Conservation (phyloP, 1,140 invertebrate species). For the Idris sp. region DNA sequence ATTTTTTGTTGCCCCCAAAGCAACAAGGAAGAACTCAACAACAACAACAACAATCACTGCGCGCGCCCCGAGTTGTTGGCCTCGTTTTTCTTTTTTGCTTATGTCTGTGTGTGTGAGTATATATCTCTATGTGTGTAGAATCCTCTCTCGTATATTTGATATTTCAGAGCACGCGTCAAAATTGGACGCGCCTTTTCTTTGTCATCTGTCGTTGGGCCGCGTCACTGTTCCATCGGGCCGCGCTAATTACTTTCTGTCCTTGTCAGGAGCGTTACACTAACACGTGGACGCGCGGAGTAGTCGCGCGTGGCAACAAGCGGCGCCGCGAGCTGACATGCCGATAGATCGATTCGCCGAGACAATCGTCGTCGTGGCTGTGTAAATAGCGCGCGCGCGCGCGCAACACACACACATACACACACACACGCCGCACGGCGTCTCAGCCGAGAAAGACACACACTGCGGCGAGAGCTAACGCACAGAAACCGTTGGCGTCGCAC, state of each 20-base stretch:
- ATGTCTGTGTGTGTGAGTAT: no score
- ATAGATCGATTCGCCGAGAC: constrained; percentile 53
- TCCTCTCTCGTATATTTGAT: no score
- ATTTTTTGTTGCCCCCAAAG: no score
- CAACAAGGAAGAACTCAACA: no score
- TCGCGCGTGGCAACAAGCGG: constrained; percentile 55
- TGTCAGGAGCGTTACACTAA: constrained; percentile 34
- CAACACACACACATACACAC: no score
- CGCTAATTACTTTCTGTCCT: constrained; percentile 16
- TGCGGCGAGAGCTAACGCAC: constrained; percentile 10
- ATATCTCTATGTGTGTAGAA: no score
- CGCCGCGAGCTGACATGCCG: constrained; percentile 53
- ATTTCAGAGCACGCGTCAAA: no score
- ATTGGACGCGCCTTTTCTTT: constrained; percentile 49
- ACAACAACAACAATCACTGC: no score
- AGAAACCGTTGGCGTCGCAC: constrained; percentile 14
- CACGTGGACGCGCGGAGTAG: constrained; percentile 47
- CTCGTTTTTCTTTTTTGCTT: no score
- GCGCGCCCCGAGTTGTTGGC: no score
- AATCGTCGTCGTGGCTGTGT: constrained; percentile 43
- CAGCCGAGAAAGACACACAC: no score
- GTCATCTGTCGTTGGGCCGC: constrained; percentile 23
- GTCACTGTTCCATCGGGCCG: not conserved
- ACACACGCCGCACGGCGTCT: no score
- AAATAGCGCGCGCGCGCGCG: constrained; percentile 40